Conservation (phyloP, 2,797 vertebrate species). For the Prunella strophiata region DNA sequence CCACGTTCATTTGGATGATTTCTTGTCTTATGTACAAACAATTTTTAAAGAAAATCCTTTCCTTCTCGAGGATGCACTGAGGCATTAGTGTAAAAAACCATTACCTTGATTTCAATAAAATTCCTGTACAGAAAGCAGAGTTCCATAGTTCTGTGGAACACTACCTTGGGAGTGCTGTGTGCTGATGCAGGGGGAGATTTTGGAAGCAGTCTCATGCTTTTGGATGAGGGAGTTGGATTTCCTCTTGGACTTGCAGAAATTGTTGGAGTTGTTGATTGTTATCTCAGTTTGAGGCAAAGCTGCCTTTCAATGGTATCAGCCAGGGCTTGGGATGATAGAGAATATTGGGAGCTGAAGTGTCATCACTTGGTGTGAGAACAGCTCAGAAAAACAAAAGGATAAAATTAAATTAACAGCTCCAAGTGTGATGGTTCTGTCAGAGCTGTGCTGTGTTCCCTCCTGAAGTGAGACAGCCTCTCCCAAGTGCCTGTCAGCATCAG, state of each 20-base stretch:
- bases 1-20: constrained; percentile 28
- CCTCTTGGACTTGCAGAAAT: neutral
- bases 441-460: neutral
- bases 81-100: constrained; percentile 70
- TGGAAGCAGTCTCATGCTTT: neutral
- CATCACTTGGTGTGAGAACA: accelerated
- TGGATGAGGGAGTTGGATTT: neutral
- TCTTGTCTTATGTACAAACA: constrained; percentile 65
- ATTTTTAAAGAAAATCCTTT: constrained; percentile 63
- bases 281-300: neutral
- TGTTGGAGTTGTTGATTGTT: neutral
- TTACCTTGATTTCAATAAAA: constrained; percentile 59
- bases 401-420: neutral
- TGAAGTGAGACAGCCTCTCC: neutral
- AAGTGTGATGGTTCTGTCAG: neutral
- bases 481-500: accelerated
- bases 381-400: neutral
- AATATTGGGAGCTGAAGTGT: neutral
- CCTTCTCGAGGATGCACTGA: constrained; percentile 68
- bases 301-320: accelerated
- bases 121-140: constrained; percentile 9
- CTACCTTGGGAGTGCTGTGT: accelerated
- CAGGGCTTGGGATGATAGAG: neutral
- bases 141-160: neutral
- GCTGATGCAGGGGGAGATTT: neutral